These are phyloP conservation scores for Heterotilapia buettikoferi DNA, from an alignment of 2,113 vertebrate genomes.

Conservation along the genomic window DNA sequence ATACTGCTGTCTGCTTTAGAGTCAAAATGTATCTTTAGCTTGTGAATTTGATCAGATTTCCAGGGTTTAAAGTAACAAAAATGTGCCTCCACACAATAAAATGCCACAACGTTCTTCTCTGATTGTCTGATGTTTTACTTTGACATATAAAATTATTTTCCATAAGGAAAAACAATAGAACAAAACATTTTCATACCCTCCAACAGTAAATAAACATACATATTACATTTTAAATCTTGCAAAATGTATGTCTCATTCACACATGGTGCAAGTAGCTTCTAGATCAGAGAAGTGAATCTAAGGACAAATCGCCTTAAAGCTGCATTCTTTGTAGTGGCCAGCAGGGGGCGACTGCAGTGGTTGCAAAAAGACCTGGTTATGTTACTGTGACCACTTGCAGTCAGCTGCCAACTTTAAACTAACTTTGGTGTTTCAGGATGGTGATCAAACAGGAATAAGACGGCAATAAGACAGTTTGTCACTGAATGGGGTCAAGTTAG, in stretches of 20 bases:
- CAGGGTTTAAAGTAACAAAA: neutral
- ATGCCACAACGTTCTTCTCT: neutral
- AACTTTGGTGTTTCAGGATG: neutral
- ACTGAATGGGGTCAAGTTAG: neutral
- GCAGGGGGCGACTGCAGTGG: neutral
- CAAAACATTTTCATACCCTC: neutral
- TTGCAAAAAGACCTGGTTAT: neutral
- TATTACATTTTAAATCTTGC: neutral
- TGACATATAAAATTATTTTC: neutral
- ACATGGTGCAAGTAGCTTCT: neutral
- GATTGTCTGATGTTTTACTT: neutral
- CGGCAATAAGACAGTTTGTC: neutral
- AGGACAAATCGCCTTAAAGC: neutral
- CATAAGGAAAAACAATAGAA: neutral
- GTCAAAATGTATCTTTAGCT: neutral
- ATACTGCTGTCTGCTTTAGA: neutral
- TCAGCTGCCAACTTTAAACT: neutral
- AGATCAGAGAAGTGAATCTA: neutral
- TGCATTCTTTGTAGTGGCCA: neutral
- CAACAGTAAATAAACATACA: no score
- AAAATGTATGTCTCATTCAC: neutral
- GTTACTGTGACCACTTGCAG: neutral
- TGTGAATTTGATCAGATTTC: neutral
- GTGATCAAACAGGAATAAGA: neutral
- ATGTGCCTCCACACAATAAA: constrained; percentile 27